A percentile compares a stretch with the other conserved stretches of the same genome.
These are phyloP conservation scores for Lasius platythorax DNA, from an alignment of 2,888 invertebrate species.

Conservation along the genomic window DNA sequence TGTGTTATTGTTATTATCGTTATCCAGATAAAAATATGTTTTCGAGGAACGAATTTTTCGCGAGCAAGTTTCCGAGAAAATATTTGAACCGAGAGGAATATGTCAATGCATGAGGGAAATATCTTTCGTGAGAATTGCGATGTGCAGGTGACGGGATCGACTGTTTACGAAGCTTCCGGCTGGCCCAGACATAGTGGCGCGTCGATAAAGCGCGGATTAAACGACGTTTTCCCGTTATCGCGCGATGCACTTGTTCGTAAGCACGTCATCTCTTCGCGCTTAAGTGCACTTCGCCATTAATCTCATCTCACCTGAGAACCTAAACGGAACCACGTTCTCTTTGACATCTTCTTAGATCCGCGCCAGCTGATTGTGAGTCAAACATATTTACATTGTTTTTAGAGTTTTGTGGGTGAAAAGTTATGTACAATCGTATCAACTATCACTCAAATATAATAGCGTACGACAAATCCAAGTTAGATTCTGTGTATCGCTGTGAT, in stretches of 20 bases:
- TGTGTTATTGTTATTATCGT: neutral
- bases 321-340: constrained; percentile 10
- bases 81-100: neutral
- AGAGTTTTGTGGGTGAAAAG: neutral
- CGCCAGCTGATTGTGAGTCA: neutral
- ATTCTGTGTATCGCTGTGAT: neutral
- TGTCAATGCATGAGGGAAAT: neutral
- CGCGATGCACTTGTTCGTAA: constrained; percentile 26
- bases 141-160: constrained; percentile 30
- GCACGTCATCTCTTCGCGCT: constrained; percentile 35
- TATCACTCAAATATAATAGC: neutral
- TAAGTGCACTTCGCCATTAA: constrained; percentile 55
- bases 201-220: constrained; percentile 61
- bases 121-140: constrained; percentile 26
- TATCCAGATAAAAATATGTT: neutral
- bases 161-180: constrained; percentile 63
- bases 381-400: constrained; percentile 1
- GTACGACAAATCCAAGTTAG: neutral
- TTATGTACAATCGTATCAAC: neutral
- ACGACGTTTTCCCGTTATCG: constrained; percentile 50
- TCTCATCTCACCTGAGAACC: constrained; percentile 36
- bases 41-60: neutral
- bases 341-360: neutral
- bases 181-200: constrained; percentile 70
- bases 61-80: constrained; percentile 8